phyloP scores from a whole-genome alignment of 2,113 vertebrate genomes.

The Candoia aspera region DNA sequence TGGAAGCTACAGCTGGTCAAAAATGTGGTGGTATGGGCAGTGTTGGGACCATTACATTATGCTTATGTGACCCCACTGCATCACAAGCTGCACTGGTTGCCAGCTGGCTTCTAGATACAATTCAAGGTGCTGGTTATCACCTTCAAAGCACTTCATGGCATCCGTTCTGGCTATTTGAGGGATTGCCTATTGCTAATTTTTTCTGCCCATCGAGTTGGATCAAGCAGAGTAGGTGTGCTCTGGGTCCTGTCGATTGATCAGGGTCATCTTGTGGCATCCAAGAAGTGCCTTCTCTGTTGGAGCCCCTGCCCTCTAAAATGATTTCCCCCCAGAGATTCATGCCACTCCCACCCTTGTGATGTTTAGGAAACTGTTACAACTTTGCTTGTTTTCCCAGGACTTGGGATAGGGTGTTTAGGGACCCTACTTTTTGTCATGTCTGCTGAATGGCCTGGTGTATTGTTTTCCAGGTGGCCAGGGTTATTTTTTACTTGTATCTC shows the following conservation, averaged over 20 bases:
- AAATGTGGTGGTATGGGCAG: background rate
- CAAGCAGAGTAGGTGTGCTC: background rate
- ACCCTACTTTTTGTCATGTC: background rate
- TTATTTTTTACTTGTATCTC: background rate
- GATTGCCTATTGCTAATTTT: background rate
- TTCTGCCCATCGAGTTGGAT: background rate
- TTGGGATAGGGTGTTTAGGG: background rate
- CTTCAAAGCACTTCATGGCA: background rate
- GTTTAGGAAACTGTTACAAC: background rate
- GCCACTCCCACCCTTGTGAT: background rate
- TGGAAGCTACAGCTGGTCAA: background rate
- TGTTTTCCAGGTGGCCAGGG: background rate
- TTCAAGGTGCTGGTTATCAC: background rate
- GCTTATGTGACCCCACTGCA: background rate
- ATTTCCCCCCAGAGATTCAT: background rate
- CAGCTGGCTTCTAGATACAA: background rate
- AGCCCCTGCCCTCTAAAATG: background rate
- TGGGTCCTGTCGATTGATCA: background rate
- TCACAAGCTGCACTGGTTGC: background rate
- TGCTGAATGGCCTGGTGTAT: background rate
- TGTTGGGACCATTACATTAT: background rate
- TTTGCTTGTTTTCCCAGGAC: background rate
- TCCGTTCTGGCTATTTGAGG: background rate
- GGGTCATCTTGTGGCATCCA: background rate
- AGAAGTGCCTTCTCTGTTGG: background rate